Base-by-base conservation (phyloP, 2,113 vertebrate species). In the Mustela nigripes region DNA sequence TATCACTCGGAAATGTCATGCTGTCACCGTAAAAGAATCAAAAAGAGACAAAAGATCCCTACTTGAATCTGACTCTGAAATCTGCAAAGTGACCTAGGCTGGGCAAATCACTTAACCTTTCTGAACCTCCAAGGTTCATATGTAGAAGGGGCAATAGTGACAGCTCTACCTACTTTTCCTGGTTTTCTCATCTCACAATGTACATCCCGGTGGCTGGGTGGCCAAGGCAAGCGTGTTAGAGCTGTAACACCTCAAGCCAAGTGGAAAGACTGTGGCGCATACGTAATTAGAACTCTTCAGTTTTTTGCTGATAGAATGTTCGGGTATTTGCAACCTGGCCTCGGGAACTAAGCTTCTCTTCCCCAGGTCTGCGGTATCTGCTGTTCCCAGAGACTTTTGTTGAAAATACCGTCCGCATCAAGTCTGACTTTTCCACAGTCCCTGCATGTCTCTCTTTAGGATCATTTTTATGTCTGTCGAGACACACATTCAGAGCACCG, bases 401-500 rank as follows among this genome's bases (percentile, higher is more conserved):
- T 95, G 67, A 97, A 95, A 93, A 89, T 16, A 12, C n/a, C 33
- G 16, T 69, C 91, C 56, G 0, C 92, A 91, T 96, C 81, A 74
- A 98, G 95, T 94, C 83, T 90, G 95, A 93, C 96, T 96, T 97
- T 97, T 94, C 92, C 98, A 81, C 98, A 67, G 56, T 83, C 67
- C 67, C 79, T 56, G 33, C 69, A 33, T 97, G n/a, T 85, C 93
- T 97, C 95, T 97, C 97, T 98, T 98, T 98, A 88, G 98, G 98
- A 94, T 96, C 93, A 33, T 56, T 97, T 98, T 98, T 97, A 97
- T 96, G 97, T 96, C 98, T 97, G 98, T 97, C 91, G 95, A 98
- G 97, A 94, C 95, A 92, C 97, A 97, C 80, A 93, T 83, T 97
- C 86, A 94, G 81, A 62, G 48, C 96, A 31, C 74, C 18, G 1